These are phyloP conservation scores for Anas bahamensis DNA, from an alignment of 2,797 vertebrate genomes.

Conservation along the genomic window DNA sequence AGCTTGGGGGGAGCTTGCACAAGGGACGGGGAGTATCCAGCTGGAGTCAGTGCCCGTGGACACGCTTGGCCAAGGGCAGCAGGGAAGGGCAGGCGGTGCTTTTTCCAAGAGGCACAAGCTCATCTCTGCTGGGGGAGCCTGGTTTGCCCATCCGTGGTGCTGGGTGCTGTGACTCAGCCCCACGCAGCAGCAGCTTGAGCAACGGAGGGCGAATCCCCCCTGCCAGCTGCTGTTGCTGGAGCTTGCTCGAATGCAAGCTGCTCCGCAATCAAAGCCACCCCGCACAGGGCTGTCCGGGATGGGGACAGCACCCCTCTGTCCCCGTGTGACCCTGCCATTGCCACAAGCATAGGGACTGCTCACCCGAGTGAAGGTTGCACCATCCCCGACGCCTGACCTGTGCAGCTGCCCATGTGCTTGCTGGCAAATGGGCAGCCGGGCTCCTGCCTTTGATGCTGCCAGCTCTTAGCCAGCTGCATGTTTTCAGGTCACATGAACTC, in stretches of 20 bases:
- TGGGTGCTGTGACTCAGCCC: background rate
- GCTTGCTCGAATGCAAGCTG: background rate
- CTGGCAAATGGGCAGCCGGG: background rate
- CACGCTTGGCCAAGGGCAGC: background rate
- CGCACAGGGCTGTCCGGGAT: background rate
- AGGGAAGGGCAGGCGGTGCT: background rate
- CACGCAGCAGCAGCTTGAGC: background rate
- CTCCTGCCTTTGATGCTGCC: background rate
- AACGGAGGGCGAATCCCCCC: background rate
- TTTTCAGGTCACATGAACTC: background rate
- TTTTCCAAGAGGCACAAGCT: background rate
- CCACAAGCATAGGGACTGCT: background rate
- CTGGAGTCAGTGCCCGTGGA: background rate
- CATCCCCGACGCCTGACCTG: accelerated
- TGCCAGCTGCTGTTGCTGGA: background rate
- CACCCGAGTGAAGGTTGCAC: accelerated
- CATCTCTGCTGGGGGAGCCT: background rate
- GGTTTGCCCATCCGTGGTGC: background rate
- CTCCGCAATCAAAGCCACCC: background rate
- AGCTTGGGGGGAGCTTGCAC: background rate
- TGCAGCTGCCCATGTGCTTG: background rate
- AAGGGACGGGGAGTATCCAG: background rate
- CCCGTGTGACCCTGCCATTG: accelerated
- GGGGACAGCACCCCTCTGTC: background rate
- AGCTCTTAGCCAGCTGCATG: slow-evolving; percentile 11